These are phyloP conservation scores for Halisarca cf. caerulea DNA, from an alignment of 37 sponge, comb jelly and placozoan genomes.

Conservation along the genomic window DNA sequence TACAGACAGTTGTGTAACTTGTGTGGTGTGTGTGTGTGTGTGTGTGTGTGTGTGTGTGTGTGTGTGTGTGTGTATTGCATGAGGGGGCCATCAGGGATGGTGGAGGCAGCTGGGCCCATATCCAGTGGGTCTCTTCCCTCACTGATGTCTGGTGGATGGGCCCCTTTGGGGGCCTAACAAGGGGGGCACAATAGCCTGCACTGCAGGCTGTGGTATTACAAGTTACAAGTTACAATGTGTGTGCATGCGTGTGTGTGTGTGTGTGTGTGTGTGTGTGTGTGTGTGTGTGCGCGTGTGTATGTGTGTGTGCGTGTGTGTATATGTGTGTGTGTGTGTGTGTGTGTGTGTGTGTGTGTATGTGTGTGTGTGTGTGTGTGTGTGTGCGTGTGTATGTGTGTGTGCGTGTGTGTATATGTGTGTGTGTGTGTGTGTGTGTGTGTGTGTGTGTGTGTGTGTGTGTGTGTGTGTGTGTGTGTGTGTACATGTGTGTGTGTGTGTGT, in stretches of 20 bases:
- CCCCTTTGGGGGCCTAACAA: no score
- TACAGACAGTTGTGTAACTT: background rate
- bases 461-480: background rate
- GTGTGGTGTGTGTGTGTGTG: slow-evolving; percentile 2
- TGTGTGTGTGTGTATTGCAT: background rate
- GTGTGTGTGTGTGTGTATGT: background rate
- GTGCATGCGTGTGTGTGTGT: background rate
- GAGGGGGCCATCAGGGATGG: no score
- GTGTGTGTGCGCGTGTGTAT: background rate
- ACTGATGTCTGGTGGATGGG: no score
- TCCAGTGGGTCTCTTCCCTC: no score
- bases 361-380: slow-evolving; percentile 1
- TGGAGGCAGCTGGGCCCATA: no score
- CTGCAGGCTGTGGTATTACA: no score
- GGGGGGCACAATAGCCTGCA: no score
- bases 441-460: background rate
- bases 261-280: slow-evolving; percentile 7
- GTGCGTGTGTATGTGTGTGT: background rate
- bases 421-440: slow-evolving; percentile 5
- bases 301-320: background rate
- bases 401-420: background rate
- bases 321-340: slow-evolving; percentile 1
- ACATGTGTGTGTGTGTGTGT: slow-evolving; percentile 1
- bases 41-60: slow-evolving; percentile 9
- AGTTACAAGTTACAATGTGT: no score